Evolutionary conservation across 2,113 vertebrate genomes (phyloP).

Genomic region (Pyrgilauda ruficollis): DNA sequence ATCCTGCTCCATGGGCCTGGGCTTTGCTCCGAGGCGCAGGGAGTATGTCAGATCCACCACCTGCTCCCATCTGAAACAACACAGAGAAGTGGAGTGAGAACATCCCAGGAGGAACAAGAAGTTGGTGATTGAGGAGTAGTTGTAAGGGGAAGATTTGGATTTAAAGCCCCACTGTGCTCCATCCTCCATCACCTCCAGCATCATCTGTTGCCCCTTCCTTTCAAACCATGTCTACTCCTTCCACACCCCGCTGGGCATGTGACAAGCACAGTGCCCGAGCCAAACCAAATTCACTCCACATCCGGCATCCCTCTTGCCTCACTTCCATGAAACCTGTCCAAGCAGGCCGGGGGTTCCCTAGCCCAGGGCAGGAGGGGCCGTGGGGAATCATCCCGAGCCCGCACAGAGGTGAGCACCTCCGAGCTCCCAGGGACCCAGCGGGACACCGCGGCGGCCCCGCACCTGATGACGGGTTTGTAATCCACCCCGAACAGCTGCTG

Average conservation of each 20-base stretch:
- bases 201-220: rapidly evolving
- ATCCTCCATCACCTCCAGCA: not conserved
- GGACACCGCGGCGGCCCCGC: not conserved
- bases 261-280: not conserved
- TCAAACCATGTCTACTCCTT: not conserved
- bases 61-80: slow-evolving; percentile 87
- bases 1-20: slow-evolving; percentile 82
- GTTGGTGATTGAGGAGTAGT: rapidly evolving
- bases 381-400: not conserved
- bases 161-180: not conserved
- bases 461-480: slow-evolving; percentile 89
- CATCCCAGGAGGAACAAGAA: not conserved
- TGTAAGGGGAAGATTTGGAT: not conserved
- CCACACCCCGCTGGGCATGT: not conserved
- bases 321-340: not conserved
- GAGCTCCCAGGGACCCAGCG: not conserved
- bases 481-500: slow-evolving; percentile 93
- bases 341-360: not conserved
- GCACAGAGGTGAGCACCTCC: rapidly evolving
- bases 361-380: not conserved
- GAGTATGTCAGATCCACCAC: slow-evolving; percentile 90
- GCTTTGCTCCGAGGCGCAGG: slow-evolving; percentile 83
- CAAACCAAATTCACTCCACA: not conserved
- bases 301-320: not conserved
- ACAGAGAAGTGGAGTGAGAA: not conserved